These are phyloP conservation scores for Montipora efflorescens DNA, from an alignment of 64 coral and sea anemone genomes.

Conservation along the genomic window DNA sequence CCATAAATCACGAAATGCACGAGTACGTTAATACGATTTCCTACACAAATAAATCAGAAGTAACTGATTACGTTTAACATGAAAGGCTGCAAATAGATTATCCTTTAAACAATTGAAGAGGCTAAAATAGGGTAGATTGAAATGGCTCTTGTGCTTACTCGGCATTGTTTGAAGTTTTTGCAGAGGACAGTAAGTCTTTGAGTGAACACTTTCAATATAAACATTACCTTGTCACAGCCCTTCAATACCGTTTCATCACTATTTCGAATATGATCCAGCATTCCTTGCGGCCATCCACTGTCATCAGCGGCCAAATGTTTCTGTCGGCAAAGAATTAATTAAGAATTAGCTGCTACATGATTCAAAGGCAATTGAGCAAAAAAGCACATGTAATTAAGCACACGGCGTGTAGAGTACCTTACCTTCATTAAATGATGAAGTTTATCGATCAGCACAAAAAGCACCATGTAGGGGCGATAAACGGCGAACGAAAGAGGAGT, in stretches of 20 bases:
- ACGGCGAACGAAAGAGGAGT: slow-evolving; percentile 19
- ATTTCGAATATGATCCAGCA: slow-evolving; percentile 90
- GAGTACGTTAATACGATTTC: not conserved
- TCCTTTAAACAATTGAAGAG: too few relatives aligned
- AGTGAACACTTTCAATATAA: not conserved
- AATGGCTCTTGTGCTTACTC: too few relatives aligned
- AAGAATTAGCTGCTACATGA: not conserved
- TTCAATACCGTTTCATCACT: slow-evolving; percentile 93
- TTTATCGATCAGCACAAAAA: slow-evolving; percentile 64
- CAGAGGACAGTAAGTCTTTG: too few relatives aligned
- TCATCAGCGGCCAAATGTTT: slow-evolving; percentile 52
- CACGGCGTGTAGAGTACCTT: not conserved
- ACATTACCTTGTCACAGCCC: slow-evolving; percentile 86
- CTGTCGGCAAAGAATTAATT: not conserved
- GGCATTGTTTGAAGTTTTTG: too few relatives aligned
- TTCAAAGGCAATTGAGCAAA: not conserved
- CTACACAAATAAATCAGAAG: not conserved
- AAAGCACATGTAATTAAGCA: not conserved
- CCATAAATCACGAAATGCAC: too few relatives aligned
- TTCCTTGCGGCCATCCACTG: slow-evolving; percentile 82
- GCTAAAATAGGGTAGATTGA: too few relatives aligned
- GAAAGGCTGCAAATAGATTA: not conserved
- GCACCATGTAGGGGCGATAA: slow-evolving; percentile 53
- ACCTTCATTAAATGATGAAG: slow-evolving; percentile 68
- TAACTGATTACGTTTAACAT: not conserved